Conservation (phyloP, 1,140 invertebrate genomes). For the Listronotus bonariensis region DNA sequence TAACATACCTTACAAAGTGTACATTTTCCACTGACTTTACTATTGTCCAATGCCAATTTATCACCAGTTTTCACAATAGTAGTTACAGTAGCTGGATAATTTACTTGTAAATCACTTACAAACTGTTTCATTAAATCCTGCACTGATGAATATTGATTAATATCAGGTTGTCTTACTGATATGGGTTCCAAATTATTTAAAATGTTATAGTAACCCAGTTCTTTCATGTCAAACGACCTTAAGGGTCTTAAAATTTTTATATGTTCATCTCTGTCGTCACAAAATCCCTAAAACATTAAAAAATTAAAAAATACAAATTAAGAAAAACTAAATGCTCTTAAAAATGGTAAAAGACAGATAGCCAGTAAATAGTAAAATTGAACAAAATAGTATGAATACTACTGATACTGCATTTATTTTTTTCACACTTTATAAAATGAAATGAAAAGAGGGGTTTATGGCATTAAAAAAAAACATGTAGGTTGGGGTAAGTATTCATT, state of each 20-base stretch:
- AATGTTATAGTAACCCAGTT: constrained; percentile 69
- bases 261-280: constrained; percentile 61
- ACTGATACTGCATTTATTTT: no score
- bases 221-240: constrained; percentile 74
- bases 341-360: no score
- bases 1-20: no score
- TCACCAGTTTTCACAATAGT: constrained; percentile 78
- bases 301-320: not conserved
- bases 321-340: no score
- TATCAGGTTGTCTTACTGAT: constrained; percentile 45
- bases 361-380: no score
- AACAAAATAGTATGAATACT: no score
- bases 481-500: no score
- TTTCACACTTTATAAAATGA: no score
- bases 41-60: constrained; percentile 61
- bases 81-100: constrained; percentile 77
- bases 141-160: constrained; percentile 57
- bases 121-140: constrained; percentile 72
- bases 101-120: constrained; percentile 69
- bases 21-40: constrained; percentile 37
- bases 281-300: constrained; percentile 63
- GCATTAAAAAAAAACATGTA: no score
- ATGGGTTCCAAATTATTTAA: constrained; percentile 60
- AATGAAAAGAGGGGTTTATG: no score
- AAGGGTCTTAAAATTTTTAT: constrained; percentile 70